Evolutionary conservation across 1,140 invertebrate genomes (phyloP), one percentile per base, ranked within the genome.

Genomic region (Drosophila arawakana): DNA sequence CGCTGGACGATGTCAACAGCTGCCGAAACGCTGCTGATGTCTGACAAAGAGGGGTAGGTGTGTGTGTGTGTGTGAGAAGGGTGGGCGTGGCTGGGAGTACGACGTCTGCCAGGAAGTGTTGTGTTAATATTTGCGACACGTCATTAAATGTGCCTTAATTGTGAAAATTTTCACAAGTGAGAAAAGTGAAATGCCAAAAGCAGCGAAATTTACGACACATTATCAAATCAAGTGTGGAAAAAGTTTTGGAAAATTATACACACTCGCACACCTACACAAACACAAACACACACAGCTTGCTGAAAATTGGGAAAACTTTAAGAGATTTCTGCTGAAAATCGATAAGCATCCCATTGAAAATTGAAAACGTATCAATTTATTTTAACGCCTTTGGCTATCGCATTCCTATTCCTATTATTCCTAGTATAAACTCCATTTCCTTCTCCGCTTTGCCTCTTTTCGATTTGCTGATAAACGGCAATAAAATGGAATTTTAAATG

Each of bases 401-500:
- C 41, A 21, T 35, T 68, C 41, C 39, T 43, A 57, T 61, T 54
- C 57, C 25, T 30, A 30, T 30, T 30, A 30, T 30, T 30, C 25
- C 25, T 62, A n/a, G 30, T 34, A 30, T 44, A 72, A 46, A 8
- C 15, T 15, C 9, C 37, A 37, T 58, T 72, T 70, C 55, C 41
- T 35, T 34, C 50, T 65, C 11, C 35, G 13, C 8, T 39, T 65
- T 60, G 44, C 25, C 10, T 54, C 59, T 49, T 75, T 75, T 52
- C 74, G 63, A 77, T 83, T 90, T 89, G 60, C 74, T 63, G 63
- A 73, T 69, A 61, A 50, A 65, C 15, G 74, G 85, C 85, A 78
- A 89, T 89, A 89, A 89, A 89, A 89, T 78, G 72, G 78, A 81
- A 90, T 89, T 90, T 89, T 78, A 89, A 89, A 69, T 89, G 84